phyloP scores from a whole-genome alignment of 35 echinoderm and acorn worm genomes.

The Holothuria glaberrima region DNA sequence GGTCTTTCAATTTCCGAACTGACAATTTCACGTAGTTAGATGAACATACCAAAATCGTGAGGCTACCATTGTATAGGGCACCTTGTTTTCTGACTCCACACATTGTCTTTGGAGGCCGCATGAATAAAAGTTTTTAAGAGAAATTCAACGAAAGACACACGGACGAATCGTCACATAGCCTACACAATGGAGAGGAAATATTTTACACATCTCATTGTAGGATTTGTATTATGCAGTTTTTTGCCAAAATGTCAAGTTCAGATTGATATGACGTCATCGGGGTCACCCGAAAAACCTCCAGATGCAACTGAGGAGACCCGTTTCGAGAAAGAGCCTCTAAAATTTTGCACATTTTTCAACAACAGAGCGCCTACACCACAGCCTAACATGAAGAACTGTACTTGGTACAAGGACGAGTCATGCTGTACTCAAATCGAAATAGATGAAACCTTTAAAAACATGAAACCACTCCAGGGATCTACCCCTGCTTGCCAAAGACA shows the following conservation, averaged over 20 bases:
- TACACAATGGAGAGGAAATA: too few relatives aligned
- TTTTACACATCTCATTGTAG: too few relatives aligned
- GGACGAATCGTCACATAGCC: too few relatives aligned
- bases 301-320: conserved; percentile 19
- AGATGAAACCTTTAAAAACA: conserved; percentile 76
- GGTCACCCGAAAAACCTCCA: not conserved
- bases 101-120: too few relatives aligned
- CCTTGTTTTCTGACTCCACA: too few relatives aligned
- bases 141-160: too few relatives aligned
- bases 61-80: too few relatives aligned
- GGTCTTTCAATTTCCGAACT: too few relatives aligned
- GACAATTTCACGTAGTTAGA: too few relatives aligned
- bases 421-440: conserved; percentile 95
- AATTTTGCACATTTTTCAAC: conserved; percentile 95
- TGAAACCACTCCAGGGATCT: conserved; percentile 86
- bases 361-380: conserved; percentile 90
- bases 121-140: too few relatives aligned
- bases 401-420: conserved; percentile 82
- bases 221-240: too few relatives aligned
- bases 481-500: conserved; percentile 76
- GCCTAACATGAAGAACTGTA: conserved; percentile 92
- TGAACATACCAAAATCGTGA: too few relatives aligned
- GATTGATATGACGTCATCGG: not conserved
- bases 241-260: not conserved
- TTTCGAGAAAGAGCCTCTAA: not conserved